Conservation (phyloP, 2,888 invertebrate genomes). For the Pocota personata region DNA sequence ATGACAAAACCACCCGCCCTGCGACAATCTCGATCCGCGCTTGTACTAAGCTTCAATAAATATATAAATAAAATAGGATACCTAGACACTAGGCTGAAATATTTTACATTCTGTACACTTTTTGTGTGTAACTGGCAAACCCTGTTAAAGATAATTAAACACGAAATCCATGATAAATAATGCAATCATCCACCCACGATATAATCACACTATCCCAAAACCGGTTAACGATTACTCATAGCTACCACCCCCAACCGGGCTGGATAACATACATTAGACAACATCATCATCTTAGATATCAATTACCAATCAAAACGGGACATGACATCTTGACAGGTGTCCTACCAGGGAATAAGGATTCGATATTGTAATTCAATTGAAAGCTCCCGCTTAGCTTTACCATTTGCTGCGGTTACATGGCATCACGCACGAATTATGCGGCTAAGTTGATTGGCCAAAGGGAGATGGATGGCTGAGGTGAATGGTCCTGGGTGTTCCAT, state of each 20-base stretch:
- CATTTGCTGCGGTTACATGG: slow-evolving; percentile 11
- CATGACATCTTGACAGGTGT: slow-evolving; percentile 68
- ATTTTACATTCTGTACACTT: no score
- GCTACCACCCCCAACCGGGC: not conserved
- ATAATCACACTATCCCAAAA: not conserved
- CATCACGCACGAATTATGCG: slow-evolving; percentile 37
- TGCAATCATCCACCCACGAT: not conserved
- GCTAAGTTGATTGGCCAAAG: slow-evolving; percentile 5
- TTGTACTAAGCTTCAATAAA: no score
- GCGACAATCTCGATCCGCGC: no score
- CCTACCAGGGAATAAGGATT: slow-evolving; percentile 26
- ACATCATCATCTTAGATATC: slow-evolving; percentile 40
- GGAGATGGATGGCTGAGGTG: not conserved
- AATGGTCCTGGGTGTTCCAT: not conserved
- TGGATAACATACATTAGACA: slow-evolving; percentile 2
- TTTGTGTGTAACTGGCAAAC: no score
- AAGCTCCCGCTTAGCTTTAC: slow-evolving; percentile 15
- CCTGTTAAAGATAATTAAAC: no score
- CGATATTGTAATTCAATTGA: slow-evolving; percentile 63
- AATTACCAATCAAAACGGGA: slow-evolving; percentile 58
- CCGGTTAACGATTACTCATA: not conserved
- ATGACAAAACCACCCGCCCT: no score
- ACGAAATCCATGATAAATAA: not conserved
- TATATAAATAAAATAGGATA: no score
- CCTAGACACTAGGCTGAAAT: no score